A percentile compares a stretch with the other conserved stretches of the same genome.
phyloP scores from a whole-genome alignment of 2,113 vertebrate species.

The Psittacula cyanocephala region DNA sequence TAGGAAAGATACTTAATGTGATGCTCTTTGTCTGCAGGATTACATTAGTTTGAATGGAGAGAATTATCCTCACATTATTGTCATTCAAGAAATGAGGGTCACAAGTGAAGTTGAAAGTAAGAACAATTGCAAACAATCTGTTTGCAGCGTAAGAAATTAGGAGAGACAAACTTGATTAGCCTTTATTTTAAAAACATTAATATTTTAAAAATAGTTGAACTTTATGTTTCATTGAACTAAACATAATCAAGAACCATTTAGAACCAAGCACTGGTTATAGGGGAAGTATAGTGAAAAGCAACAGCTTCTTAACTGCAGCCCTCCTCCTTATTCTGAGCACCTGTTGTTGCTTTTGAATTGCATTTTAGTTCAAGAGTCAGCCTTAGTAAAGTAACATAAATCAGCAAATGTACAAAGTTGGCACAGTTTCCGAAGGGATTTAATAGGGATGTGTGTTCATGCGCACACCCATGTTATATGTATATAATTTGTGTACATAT shows the following conservation, averaged over 20 bases:
- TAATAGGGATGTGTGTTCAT: background rate
- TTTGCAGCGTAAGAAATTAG: background rate
- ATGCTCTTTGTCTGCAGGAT: background rate
- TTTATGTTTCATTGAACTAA: background rate
- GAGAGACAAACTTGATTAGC: background rate
- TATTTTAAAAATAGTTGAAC: background rate
- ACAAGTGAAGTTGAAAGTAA: background rate
- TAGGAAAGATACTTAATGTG: background rate
- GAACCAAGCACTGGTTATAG: background rate
- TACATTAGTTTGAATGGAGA: background rate
- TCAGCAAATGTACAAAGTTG: background rate
- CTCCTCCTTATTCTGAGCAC: background rate
- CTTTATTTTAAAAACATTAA: background rate
- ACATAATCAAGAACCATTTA: background rate
- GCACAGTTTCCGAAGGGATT: background rate
- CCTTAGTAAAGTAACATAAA: background rate
- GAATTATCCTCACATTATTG: background rate
- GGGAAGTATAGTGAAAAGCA: background rate
- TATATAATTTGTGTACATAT: background rate
- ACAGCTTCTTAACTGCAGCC: background rate
- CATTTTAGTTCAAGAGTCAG: background rate
- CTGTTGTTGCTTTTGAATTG: background rate
- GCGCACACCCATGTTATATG: background rate
- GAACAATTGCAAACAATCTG: background rate
- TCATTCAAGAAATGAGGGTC: background rate